These are phyloP conservation scores for Dyspetes luteomarginatus DNA, from an alignment of 2,888 invertebrate genomes.

Conservation along the genomic window DNA sequence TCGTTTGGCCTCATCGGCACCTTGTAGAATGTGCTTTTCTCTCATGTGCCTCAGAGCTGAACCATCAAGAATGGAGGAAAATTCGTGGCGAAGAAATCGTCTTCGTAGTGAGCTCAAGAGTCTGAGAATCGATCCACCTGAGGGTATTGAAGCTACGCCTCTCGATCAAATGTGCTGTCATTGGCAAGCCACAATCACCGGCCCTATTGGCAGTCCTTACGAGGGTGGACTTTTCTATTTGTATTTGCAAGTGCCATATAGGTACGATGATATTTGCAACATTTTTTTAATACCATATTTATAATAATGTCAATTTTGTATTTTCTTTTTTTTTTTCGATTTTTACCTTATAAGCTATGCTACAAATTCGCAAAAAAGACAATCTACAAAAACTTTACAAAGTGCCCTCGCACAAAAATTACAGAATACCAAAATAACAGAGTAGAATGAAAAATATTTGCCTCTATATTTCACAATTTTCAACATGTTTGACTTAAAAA, in stretches of 20 bases:
- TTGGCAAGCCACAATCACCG: conserved; percentile 97
- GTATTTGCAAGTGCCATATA: conserved; percentile 94
- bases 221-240: conserved; percentile 97
- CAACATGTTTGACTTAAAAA: too few species aligned
- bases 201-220: conserved; percentile 96
- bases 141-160: conserved; percentile 93
- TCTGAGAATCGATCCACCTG: conserved; percentile 91
- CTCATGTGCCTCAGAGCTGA: conserved; percentile 90
- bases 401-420: too few species aligned
- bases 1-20: conserved; percentile 83
- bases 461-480: too few species aligned
- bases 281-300: conserved; percentile 45
- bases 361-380: neutral
- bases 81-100: conserved; percentile 92
- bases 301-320: neutral
- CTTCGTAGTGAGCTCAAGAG: conserved; percentile 90
- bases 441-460: too few species aligned
- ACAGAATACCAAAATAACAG: too few species aligned
- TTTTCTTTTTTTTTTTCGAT: neutral
- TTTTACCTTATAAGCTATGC: too few species aligned
- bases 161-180: conserved; percentile 92
- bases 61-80: conserved; percentile 88
- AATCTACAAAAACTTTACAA: neutral
- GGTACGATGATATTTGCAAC: conserved; percentile 82
- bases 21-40: conserved; percentile 93